A percentile compares a stretch with the other conserved stretches of the same genome.
Conservation (phyloP, 2,888 invertebrate species). For the Plagodis pulveraria region DNA sequence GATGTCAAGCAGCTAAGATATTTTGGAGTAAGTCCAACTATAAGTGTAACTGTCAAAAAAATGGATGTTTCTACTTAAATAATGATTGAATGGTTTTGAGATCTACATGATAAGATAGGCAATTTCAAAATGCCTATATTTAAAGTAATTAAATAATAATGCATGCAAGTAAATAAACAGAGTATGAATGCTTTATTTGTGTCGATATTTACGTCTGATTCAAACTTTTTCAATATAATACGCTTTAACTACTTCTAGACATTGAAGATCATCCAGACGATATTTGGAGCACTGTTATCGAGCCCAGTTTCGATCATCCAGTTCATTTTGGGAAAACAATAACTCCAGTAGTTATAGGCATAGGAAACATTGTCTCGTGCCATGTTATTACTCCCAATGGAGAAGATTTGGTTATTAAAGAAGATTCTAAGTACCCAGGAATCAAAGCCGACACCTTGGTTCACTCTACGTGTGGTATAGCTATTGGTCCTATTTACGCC, state of each 20-base stretch:
- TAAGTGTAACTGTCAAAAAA: background rate
- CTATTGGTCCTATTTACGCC: slow-evolving; percentile 45
- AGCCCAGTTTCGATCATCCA: slow-evolving; percentile 37
- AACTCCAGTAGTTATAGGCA: slow-evolving; percentile 41
- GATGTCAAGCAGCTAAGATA: slow-evolving; percentile 44
- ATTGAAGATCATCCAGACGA: slow-evolving; percentile 26
- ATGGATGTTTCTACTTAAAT: too few relatives aligned
- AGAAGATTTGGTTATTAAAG: slow-evolving; percentile 45
- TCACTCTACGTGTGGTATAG: slow-evolving; percentile 43
- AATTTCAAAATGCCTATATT: too few relatives aligned
- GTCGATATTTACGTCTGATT: background rate
- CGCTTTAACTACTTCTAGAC: slow-evolving; percentile 39
- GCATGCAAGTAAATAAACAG: background rate
- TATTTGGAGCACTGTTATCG: slow-evolving; percentile 28
- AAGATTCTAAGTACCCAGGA: slow-evolving; percentile 44
- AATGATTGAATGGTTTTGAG: too few relatives aligned
- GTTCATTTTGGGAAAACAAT: slow-evolving; percentile 49
- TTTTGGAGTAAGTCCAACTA: slow-evolving; percentile 45
- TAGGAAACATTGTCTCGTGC: slow-evolving; percentile 40
- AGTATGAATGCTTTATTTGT: background rate
- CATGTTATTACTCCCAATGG: slow-evolving; percentile 56
- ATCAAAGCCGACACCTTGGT: slow-evolving; percentile 37
- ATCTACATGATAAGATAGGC: too few relatives aligned
- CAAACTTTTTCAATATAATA: background rate
- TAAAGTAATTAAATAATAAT: too few relatives aligned